Percentiles rank a stretch among this genome's conserved stretches.
Conservation (phyloP, 2,113 vertebrate species). For the Hystrix cristata region DNA sequence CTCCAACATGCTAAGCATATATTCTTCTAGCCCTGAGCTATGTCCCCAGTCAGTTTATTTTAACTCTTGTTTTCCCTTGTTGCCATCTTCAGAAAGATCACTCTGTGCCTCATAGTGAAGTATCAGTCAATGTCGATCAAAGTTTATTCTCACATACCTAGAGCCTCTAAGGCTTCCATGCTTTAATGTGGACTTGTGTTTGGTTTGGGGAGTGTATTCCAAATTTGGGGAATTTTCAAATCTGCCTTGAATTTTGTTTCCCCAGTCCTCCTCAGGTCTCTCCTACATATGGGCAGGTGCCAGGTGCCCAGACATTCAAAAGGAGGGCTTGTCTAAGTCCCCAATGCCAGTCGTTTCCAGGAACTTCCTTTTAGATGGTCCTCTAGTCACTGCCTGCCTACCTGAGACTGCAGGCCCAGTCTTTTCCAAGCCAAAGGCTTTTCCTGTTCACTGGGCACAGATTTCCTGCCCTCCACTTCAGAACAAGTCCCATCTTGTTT, state of each 20-base stretch:
- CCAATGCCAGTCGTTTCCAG: neutral
- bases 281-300: too few species aligned
- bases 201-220: neutral
- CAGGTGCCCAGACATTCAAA: neutral
- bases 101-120: neutral
- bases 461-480: neutral
- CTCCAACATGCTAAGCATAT: neutral
- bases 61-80: neutral
- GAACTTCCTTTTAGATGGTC: neutral
- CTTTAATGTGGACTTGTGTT: neutral
- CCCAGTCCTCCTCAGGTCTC: neutral
- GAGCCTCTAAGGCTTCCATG: neutral
- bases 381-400: neutral
- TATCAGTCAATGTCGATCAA: neutral
- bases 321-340: neutral
- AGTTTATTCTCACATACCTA: neutral
- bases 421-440: neutral
- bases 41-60: neutral
- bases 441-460: neutral
- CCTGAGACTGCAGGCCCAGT: neutral
- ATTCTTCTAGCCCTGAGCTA: neutral
- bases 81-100: neutral
- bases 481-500: neutral
- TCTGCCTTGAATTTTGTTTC: neutral
- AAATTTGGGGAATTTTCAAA: neutral